Conservation (phyloP, 2,113 vertebrate species). For the Oryzias woworae region DNA sequence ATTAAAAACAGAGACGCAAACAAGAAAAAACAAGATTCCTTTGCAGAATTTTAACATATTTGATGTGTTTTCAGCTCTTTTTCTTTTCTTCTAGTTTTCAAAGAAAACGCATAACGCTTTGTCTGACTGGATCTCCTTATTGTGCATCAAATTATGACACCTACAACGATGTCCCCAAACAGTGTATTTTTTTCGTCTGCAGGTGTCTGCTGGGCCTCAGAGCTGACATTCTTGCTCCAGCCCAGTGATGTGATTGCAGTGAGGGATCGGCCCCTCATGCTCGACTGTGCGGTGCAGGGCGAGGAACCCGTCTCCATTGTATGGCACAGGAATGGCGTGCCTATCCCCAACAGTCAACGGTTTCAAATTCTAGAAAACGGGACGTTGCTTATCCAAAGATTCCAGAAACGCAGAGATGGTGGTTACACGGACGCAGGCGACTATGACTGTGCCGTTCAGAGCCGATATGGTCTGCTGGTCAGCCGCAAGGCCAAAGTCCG, state of each 20-base stretch:
- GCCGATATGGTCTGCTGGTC: slow-evolving; percentile 71
- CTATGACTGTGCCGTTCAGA: slow-evolving; percentile 76
- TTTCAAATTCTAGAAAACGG: slow-evolving; percentile 66
- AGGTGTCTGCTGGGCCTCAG: slow-evolving; percentile 57
- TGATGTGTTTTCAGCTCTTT: too few relatives aligned
- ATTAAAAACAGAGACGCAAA: too few relatives aligned
- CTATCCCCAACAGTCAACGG: slow-evolving; percentile 45
- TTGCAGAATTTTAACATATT: too few relatives aligned
- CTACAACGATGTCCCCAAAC: neutral
- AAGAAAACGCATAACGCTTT: too few relatives aligned
- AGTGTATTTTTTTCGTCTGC: neutral
- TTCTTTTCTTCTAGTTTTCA: too few relatives aligned
- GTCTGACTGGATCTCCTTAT: too few relatives aligned
- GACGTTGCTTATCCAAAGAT: slow-evolving; percentile 69
- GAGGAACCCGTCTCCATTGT: slow-evolving; percentile 70
- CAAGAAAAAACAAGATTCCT: too few relatives aligned
- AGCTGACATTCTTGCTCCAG: slow-evolving; percentile 76
- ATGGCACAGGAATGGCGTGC: slow-evolving; percentile 70
- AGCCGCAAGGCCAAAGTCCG: slow-evolving; percentile 75
- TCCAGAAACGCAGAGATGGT: slow-evolving; percentile 65
- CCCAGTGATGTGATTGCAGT: slow-evolving; percentile 75
- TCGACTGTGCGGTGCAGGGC: slow-evolving; percentile 76
- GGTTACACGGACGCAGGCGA: slow-evolving; percentile 60
- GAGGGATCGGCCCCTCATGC: slow-evolving; percentile 62
- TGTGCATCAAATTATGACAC: too few relatives aligned